Conservation (phyloP, 2,888 invertebrate genomes). For the Nomada fucata region DNA sequence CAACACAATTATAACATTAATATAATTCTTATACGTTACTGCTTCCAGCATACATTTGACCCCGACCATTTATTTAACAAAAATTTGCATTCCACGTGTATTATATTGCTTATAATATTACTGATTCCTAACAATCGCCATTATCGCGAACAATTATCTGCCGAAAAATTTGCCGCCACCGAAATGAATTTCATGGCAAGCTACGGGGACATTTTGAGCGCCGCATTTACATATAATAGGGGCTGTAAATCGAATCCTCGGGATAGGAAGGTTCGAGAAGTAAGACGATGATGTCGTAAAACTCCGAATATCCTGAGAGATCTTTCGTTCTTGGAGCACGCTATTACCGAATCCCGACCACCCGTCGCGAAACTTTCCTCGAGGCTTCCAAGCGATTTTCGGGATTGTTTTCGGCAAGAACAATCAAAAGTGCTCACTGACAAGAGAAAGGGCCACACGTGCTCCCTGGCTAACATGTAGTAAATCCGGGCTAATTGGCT, state of each 20-base stretch:
- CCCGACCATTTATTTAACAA: no score
- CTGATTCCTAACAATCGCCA: no score
- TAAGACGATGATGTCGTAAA: constrained; percentile 25
- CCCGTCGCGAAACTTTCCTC: constrained; percentile 43
- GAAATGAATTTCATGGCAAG: constrained; percentile 13
- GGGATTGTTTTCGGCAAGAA: constrained; percentile 52
- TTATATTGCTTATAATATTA: no score
- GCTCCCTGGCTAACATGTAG: constrained; percentile 45
- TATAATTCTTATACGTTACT: no score
- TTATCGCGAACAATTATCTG: no score
- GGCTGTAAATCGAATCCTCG: constrained; percentile 13
- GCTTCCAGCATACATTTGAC: no score
- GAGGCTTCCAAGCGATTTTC: constrained; percentile 39
- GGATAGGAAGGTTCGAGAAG: constrained; percentile 8
- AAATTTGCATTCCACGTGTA: no score
- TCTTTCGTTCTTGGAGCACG: constrained; percentile 18
- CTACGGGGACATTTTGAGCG: neutral
- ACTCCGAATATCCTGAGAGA: constrained; percentile 25
- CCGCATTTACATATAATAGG: constrained; percentile 38
- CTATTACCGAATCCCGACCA: constrained; percentile 32
- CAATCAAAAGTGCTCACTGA: constrained; percentile 57
- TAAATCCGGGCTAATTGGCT: constrained; percentile 75
- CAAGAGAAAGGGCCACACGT: constrained; percentile 37
- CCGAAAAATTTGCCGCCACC: no score
- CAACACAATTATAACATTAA: no score